Conservation (phyloP, 2,888 invertebrate species). For the Athrips mouffetella region DNA sequence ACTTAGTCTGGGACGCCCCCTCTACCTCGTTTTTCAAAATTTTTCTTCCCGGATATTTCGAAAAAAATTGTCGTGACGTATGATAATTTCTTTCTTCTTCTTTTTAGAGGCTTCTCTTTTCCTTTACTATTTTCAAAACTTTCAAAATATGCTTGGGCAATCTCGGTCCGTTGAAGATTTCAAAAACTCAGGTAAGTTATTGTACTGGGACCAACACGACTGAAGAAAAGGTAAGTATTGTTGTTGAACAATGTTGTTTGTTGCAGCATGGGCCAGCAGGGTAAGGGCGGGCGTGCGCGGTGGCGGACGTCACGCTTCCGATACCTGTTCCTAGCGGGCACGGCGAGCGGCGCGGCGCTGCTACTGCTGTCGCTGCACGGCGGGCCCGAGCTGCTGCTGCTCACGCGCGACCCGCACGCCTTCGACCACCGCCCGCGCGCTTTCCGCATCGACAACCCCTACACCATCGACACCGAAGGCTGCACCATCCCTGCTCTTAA, state of each 20-base stretch:
- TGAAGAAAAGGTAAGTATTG: background rate
- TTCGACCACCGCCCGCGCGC: slow-evolving; percentile 29
- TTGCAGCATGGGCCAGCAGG: slow-evolving; percentile 55
- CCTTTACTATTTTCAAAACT: too few species aligned
- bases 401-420: slow-evolving; percentile 37
- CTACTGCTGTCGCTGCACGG: slow-evolving; percentile 54
- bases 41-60: too few species aligned
- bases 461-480: slow-evolving; percentile 80
- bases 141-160: too few species aligned
- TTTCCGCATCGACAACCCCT: slow-evolving; percentile 42
- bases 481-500: slow-evolving; percentile 83
- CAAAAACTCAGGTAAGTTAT: too few species aligned
- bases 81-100: too few species aligned
- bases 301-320: slow-evolving; percentile 46
- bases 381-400: slow-evolving; percentile 44
- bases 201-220: too few species aligned
- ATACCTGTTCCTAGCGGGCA: slow-evolving; percentile 54
- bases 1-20: too few species aligned
- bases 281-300: slow-evolving; percentile 36
- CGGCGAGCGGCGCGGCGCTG: slow-evolving; percentile 54
- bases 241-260: background rate
- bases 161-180: too few species aligned
- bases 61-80: too few species aligned
- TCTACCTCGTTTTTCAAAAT: too few species aligned
- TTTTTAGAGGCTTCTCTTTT: too few species aligned